Base-by-base conservation (phyloP, 2,888 invertebrate genomes). In the Mesorhabditis spiculigera region DNA sequence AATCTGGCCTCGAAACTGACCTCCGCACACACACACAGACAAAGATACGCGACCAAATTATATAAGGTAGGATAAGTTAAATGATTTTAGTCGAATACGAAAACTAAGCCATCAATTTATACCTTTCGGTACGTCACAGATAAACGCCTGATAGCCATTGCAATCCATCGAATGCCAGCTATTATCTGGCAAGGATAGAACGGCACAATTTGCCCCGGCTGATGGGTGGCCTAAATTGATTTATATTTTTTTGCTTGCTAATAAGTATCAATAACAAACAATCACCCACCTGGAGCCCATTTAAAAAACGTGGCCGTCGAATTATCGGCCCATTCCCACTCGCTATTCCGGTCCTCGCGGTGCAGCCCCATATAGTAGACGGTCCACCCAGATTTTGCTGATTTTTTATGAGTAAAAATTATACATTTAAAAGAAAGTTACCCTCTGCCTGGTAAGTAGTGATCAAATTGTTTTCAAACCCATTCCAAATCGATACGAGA, bases 281-380 rank as follows among this genome's bases (percentile, higher is more conserved):
- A n/a, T n/a, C n/a, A n/a, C n/a, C 13, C 58, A 50, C 58, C 58
- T 50, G 58, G 58, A 13, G 58, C 58, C 58, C 58, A 50, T 50
- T 50, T 50, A n/a, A 50, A 50, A 50, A 50, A 50, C 0, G 8
- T 10, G 1, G 10, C n/a, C 10, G 58, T 50, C 10, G 58, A 50
- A n/a, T 50, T 50, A 3, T 50, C 58, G 3, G 10, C n/a, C 58
- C 58, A 50, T n/a, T 10, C n/a, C 58, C 58, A 50, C 8, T 50
- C 58, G 10, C 10, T 50, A 13, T 10, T 50, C 28, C 28, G 28
- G 8, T 10, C 10, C 58, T 10, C 8, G 8, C 58, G 58, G 8
- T 50, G 58, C 10, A 50, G 58, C 10, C 58, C 58, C 10, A 50
- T 50, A 2, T 13, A n/a, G 3, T 13, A 50, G 58, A 3, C 8